Evolutionary conservation across 2,888 invertebrate genomes (phyloP).

Genomic region (Tetrapedia diversipes): DNA sequence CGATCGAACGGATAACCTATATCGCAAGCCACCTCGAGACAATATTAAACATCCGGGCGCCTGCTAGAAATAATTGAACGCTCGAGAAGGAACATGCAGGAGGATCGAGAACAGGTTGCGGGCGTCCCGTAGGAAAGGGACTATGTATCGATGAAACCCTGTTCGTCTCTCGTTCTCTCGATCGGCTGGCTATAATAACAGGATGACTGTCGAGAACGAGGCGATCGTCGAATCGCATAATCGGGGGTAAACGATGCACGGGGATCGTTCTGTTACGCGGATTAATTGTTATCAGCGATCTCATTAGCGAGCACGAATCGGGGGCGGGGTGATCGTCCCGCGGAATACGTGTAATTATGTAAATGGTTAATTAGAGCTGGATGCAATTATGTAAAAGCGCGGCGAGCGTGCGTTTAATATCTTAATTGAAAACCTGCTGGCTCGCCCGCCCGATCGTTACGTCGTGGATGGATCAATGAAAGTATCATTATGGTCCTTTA

Average conservation of each 20-base stretch:
- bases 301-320: conserved; percentile 60
- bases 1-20: too few relatives aligned
- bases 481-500: conserved; percentile 35
- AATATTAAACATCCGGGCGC: conserved; percentile 1
- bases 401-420: conserved; percentile 59
- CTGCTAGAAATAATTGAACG: conserved; percentile 23
- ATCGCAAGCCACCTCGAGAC: too few relatives aligned
- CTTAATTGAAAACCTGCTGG: conserved; percentile 63
- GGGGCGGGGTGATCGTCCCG: conserved; percentile 29
- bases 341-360: conserved; percentile 64
- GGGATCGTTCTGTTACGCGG: conserved; percentile 35
- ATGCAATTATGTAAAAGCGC: conserved; percentile 59
- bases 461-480: conserved; percentile 57
- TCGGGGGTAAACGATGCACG: conserved; percentile 37
- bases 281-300: conserved; percentile 68
- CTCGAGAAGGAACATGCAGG: not conserved
- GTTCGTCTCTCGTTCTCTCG: conserved; percentile 3
- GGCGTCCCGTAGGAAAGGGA: conserved; percentile 36
- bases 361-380: conserved; percentile 65
- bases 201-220: conserved; percentile 43
- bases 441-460: conserved; percentile 28
- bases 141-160: conserved; percentile 36
- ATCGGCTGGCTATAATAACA: conserved; percentile 44
- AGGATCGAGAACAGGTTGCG: conserved; percentile 15
- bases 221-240: conserved; percentile 39